Evolutionary conservation across 2,113 vertebrate species (phyloP).

Genomic region (Pimephales promelas): DNA sequence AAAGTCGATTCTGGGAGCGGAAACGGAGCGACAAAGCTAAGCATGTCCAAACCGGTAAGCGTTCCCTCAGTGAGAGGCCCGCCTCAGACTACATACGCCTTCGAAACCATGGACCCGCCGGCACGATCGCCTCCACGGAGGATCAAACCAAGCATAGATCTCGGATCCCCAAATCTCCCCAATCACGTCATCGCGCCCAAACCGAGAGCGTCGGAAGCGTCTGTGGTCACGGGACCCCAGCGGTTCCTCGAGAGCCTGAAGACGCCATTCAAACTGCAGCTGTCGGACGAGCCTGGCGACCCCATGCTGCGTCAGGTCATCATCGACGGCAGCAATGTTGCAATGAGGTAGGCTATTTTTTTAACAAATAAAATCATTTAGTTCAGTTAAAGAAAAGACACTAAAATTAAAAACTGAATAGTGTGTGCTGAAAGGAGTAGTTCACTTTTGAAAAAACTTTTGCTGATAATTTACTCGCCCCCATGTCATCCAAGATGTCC

Average conservation of each 20-base stretch:
- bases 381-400: no score
- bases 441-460: no score
- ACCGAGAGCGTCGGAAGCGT: constrained; percentile 19
- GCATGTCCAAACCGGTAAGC: constrained; percentile 32
- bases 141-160: not conserved
- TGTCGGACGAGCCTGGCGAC: constrained; percentile 77
- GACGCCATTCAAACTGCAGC: constrained; percentile 78
- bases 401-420: no score
- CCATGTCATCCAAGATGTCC: no score
- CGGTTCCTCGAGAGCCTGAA: constrained; percentile 84
- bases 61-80: constrained; percentile 67
- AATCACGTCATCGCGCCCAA: constrained; percentile 35
- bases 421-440: no score
- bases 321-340: constrained; percentile 91
- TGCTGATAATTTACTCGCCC: no score
- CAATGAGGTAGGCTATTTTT: constrained; percentile 79
- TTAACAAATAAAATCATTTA: no score
- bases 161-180: not conserved
- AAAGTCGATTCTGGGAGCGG: not conserved
- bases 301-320: constrained; percentile 78
- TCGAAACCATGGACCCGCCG: not conserved
- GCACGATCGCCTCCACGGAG: not conserved
- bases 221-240: constrained; percentile 83
- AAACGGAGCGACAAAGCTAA: not conserved
- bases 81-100: constrained; percentile 64